Evolutionary conservation across 2,888 invertebrate genomes (phyloP).

Genomic region (Anodontia alba): DNA sequence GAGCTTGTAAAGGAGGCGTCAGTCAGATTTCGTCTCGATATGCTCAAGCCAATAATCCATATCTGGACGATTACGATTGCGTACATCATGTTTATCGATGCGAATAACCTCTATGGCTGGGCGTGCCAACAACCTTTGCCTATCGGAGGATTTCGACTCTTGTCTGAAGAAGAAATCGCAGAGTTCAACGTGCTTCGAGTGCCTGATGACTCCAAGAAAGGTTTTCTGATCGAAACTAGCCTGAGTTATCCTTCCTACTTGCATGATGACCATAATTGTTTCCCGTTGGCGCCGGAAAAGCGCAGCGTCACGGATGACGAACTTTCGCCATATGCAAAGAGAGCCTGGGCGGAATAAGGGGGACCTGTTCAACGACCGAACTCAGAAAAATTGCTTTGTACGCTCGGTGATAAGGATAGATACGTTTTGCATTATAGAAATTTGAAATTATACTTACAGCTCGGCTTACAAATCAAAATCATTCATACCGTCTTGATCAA

Average conservation of each 20-base stretch:
- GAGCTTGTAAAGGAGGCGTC: conserved; percentile 57
- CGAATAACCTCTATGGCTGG: conserved; percentile 39
- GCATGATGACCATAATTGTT: conserved; percentile 80
- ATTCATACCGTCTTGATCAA: conserved; percentile 11
- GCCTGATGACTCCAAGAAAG: conserved; percentile 13
- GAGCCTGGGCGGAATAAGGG: background rate
- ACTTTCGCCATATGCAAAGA: background rate
- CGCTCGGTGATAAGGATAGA: conserved; percentile 6
- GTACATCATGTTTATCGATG: conserved; percentile 31
- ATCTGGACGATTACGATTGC: conserved; percentile 51
- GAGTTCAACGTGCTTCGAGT: conserved; percentile 32
- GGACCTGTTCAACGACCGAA: conserved; percentile 23
- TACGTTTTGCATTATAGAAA: conserved; percentile 19
- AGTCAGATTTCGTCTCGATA: conserved; percentile 51
- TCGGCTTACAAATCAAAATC: background rate
- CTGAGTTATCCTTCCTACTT: conserved; percentile 83
- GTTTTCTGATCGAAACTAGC: conserved; percentile 85
- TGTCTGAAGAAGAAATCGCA: conserved; percentile 3
- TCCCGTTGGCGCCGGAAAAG: conserved; percentile 61
- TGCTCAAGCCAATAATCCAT: conserved; percentile 70
- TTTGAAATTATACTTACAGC: background rate
- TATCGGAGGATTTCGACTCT: conserved; percentile 57
- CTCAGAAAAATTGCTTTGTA: conserved; percentile 33
- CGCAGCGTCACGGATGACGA: background rate
- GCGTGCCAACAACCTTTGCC: conserved; percentile 71